A percentile compares a stretch with the other conserved stretches of the same genome.
phyloP scores from a whole-genome alignment of 2,888 invertebrate genomes.

The Melanostoma scalare region DNA sequence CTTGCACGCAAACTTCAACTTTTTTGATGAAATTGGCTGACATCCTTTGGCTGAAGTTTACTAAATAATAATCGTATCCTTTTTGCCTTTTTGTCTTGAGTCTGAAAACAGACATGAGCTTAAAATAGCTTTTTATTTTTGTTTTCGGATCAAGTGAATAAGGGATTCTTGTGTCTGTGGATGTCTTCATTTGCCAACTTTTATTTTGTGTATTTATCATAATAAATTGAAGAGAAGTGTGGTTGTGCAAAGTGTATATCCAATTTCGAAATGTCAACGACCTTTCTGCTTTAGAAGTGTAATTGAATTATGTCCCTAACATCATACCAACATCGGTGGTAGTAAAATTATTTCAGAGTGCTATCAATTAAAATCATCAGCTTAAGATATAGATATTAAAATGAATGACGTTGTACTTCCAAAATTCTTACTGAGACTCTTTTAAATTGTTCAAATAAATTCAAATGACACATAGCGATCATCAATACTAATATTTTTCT shows the following conservation, averaged over 20 bases:
- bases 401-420: no score
- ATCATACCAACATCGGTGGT: no score
- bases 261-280: no score
- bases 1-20: constrained; percentile 48
- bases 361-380: no score
- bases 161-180: not conserved
- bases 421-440: not conserved
- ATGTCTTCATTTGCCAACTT: not conserved
- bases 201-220: no score
- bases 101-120: not conserved
- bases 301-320: no score
- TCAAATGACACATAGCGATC: not conserved
- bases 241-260: no score
- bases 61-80: constrained; percentile 31
- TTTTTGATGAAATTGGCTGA: constrained; percentile 28
- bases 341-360: no score
- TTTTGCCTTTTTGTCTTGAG: not conserved
- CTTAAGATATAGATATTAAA: no score
- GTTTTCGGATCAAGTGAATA: not conserved
- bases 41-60: constrained; percentile 45
- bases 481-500: constrained; percentile 70
- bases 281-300: no score
- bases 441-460: not conserved
- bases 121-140: constrained; percentile 12
- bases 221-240: no score